phyloP scores from a whole-genome alignment of 1,140 invertebrate genomes.

The Magallana gigas region DNA sequence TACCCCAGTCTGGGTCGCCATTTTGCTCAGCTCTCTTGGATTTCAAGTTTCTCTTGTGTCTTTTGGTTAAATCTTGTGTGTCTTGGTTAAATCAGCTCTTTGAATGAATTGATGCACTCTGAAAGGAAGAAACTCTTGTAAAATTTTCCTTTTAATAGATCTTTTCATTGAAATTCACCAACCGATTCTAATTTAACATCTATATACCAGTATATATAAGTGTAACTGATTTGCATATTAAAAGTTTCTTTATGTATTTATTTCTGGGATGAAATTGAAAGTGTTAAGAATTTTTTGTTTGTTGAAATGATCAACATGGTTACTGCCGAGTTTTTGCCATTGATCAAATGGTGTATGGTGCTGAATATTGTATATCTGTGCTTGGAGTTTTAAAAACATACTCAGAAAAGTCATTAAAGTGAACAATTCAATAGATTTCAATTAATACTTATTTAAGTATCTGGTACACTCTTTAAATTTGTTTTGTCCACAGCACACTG shows the following conservation, averaged over 20 bases:
- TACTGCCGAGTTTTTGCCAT: not conserved
- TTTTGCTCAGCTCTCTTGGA: not conserved
- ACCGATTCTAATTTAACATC: not conserved
- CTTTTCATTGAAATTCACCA: not conserved
- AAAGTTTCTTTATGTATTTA: not conserved
- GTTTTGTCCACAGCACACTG: not conserved
- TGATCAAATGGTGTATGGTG: not conserved
- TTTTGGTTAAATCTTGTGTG: constrained; percentile 6
- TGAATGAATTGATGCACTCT: constrained; percentile 12
- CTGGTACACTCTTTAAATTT: not conserved
- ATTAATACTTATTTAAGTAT: constrained; percentile 17
- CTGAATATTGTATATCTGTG: not conserved
- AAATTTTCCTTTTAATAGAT: constrained; percentile 16
- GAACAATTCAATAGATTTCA: constrained; percentile 15
- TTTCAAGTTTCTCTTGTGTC: not conserved
- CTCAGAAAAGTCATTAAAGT: constrained; percentile 16
- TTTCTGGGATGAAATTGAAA: constrained; percentile 11
- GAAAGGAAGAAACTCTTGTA: not conserved
- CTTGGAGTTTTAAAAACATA: constrained; percentile 14
- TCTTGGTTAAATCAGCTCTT: not conserved
- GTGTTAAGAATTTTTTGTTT: constrained; percentile 13
- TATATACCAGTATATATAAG: not conserved
- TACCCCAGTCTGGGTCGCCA: constrained; percentile 50
- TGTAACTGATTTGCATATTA: constrained; percentile 3
- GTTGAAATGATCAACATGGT: constrained; percentile 3